Conservation (phyloP, 2,888 invertebrate species). For the Tetheella fluctuosa region DNA sequence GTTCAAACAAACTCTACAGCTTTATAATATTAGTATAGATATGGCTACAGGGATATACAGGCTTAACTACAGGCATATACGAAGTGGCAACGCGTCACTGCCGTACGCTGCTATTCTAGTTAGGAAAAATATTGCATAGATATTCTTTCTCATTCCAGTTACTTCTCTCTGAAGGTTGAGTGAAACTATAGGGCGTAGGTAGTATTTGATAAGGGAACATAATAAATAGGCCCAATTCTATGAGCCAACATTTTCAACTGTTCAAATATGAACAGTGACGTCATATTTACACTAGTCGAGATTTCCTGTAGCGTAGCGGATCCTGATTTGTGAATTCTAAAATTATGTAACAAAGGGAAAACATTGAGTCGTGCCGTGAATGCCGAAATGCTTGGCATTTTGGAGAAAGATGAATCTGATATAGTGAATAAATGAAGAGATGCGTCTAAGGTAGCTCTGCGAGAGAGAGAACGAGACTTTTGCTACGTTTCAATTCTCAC, state of each 20-base stretch:
- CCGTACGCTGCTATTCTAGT: too few relatives aligned
- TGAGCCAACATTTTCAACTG: slow-evolving; percentile 5
- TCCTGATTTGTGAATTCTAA: background rate
- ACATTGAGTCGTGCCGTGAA: background rate
- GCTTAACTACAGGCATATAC: too few relatives aligned
- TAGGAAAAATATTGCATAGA: too few relatives aligned
- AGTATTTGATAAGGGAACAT: too few relatives aligned
- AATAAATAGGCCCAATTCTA: too few relatives aligned
- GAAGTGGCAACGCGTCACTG: too few relatives aligned
- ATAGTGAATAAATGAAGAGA: background rate
- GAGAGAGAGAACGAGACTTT: too few relatives aligned
- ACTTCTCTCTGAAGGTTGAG: background rate
- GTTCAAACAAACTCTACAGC: too few relatives aligned
- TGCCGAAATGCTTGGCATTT: background rate
- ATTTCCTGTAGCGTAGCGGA: background rate
- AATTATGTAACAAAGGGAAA: background rate
- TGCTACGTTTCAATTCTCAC: too few relatives aligned
- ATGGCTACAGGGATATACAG: too few relatives aligned
- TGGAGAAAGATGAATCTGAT: background rate
- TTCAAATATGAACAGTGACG: slow-evolving; percentile 5
- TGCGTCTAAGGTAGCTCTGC: too few relatives aligned
- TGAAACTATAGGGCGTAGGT: background rate
- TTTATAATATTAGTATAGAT: too few relatives aligned
- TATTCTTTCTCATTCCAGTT: background rate
- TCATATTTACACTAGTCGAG: background rate